These are phyloP conservation scores for Drosophila trichaetosa DNA, from an alignment of 2,888 invertebrate species.

Conservation along the genomic window DNA sequence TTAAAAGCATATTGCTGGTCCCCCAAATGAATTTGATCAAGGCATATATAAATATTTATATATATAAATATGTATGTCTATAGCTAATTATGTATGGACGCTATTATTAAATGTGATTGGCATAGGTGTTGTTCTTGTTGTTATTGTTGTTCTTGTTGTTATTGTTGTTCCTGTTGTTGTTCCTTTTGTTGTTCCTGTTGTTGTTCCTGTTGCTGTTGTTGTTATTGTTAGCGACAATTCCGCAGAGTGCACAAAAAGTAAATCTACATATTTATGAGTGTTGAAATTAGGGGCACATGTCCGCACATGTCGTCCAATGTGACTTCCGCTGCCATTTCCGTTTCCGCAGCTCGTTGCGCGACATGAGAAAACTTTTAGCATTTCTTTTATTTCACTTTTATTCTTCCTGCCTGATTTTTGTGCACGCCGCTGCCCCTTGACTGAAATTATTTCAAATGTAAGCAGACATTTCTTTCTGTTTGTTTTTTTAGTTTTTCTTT, in stretches of 20 bases:
- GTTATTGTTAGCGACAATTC: slow-evolving; percentile 10
- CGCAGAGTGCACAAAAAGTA: slow-evolving; percentile 40
- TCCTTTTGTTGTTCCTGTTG: not conserved
- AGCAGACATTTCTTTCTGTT: slow-evolving; percentile 14
- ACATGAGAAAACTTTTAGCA: slow-evolving; percentile 77
- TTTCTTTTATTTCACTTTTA: slow-evolving; percentile 55
- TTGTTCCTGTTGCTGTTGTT: not conserved
- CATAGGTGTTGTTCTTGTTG: slow-evolving; percentile 1
- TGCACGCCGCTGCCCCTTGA: slow-evolving; percentile 25
- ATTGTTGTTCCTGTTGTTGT: not conserved
- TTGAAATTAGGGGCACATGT: slow-evolving; percentile 62
- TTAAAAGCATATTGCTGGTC: slow-evolving; percentile 38
- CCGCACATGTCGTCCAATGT: slow-evolving; percentile 68
- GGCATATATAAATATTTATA: slow-evolving; percentile 14
- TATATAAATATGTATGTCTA: slow-evolving; percentile 10
- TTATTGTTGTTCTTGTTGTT: not conserved
- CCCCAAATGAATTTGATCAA: slow-evolving; percentile 33
- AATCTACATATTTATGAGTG: slow-evolving; percentile 67
- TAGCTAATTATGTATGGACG: slow-evolving; percentile 1
- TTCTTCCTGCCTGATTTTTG: slow-evolving; percentile 14
- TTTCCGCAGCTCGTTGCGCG: slow-evolving; percentile 37
- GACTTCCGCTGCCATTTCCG: slow-evolving; percentile 68
- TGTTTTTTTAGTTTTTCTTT: slow-evolving; percentile 9
- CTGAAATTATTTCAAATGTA: slow-evolving; percentile 62
- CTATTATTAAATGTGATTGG: slow-evolving; percentile 39